phyloP scores from a whole-genome alignment of 2,797 vertebrate species.

The Presbytis comata region DNA sequence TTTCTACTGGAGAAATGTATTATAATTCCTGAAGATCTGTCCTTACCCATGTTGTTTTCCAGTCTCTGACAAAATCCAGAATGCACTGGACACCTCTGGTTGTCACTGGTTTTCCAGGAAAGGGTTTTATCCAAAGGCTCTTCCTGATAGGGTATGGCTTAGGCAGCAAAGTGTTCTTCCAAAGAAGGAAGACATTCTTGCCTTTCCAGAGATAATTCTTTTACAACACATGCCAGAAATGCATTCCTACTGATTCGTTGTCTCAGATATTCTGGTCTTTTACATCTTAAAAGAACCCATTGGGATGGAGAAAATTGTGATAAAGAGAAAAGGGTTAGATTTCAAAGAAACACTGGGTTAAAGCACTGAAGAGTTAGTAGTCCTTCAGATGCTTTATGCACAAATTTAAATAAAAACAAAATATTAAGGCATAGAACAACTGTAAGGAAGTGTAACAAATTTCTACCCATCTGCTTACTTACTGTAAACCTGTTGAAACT shows the following conservation, averaged over 20 bases:
- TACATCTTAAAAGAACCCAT: background rate
- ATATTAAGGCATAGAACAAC: background rate
- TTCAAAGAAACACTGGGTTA: background rate
- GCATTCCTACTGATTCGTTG: background rate
- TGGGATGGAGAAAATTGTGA: background rate
- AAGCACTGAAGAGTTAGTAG: background rate
- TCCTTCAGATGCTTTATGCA: background rate
- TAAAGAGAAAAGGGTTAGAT: background rate
- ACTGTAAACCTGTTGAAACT: background rate
- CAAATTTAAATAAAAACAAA: background rate
- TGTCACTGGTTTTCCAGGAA: background rate
- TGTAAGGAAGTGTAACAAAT: background rate
- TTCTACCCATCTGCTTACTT: background rate
- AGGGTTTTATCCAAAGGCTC: background rate
- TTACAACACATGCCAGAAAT: background rate
- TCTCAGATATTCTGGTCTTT: background rate
- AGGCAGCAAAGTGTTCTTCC: background rate
- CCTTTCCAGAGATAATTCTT: background rate
- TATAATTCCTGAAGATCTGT: background rate
- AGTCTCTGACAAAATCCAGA: background rate
- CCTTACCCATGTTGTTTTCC: background rate
- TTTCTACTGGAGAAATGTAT: background rate
- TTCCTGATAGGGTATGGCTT: background rate
- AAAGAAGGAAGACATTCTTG: background rate
- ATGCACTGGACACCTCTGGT: background rate